A percentile compares a stretch with the other conserved stretches of the same genome.
Conservation (phyloP, 2,113 vertebrate species). For the Tyrannus savana region DNA sequence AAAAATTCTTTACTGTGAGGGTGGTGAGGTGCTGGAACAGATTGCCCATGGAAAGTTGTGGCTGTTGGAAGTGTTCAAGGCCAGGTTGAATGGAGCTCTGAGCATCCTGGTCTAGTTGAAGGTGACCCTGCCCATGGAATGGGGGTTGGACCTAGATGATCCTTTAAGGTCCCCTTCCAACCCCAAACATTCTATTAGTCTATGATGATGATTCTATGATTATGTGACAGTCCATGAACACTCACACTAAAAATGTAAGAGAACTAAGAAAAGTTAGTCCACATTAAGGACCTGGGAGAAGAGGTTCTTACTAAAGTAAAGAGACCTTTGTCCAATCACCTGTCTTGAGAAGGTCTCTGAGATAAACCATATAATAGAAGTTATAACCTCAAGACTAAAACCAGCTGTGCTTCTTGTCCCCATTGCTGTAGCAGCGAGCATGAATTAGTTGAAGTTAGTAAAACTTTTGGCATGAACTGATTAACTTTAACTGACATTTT, state of each 20-base stretch:
- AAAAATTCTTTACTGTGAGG: neutral
- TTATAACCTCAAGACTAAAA: neutral
- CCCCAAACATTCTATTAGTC: neutral
- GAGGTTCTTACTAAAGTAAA: neutral
- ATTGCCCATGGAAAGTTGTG: neutral
- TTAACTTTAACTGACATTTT: neutral
- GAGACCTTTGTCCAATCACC: neutral
- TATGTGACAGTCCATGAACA: neutral
- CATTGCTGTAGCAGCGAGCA: neutral
- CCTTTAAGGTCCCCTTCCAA: neutral
- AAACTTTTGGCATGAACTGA: neutral
- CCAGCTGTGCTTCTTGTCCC: neutral
- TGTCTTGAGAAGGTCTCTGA: neutral
- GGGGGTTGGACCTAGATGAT: neutral
- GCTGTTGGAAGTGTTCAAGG: neutral
- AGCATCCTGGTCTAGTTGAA: neutral
- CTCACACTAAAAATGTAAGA: neutral
- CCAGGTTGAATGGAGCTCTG: neutral
- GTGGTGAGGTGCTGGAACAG: neutral
- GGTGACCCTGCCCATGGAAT: neutral
- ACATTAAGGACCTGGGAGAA: neutral
- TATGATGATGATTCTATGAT: neutral
- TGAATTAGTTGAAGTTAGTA: neutral
- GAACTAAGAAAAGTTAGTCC: neutral
- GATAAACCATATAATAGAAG: neutral